Evolutionary conservation across 2,113 vertebrate species (phyloP), one percentile per base, ranked within the genome.

Genomic region (Murina feae): DNA sequence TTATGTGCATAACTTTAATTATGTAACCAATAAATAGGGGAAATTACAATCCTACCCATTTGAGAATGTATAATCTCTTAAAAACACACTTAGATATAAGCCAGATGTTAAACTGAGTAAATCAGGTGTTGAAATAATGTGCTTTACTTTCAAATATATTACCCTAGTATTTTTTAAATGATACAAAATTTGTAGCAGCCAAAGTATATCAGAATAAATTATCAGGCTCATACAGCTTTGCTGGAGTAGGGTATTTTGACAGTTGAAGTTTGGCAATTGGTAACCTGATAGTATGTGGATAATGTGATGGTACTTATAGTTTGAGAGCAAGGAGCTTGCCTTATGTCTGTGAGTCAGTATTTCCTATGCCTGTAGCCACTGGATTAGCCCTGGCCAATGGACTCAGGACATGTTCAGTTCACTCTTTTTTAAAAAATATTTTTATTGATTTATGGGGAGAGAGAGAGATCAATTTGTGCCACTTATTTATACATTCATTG

Each of bases 51-150:
- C 86, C 87, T 96, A 97, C 93, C 87, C 93, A 91, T 74, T 92
- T 92, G 71, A 91, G 65, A 81, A 93, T 91, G 68, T 60, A 87
- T 93, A 63, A 89, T 96, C 69, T 92, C 95, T 91, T 92, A 80
- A 90, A 94, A 95, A 94, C 76, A 93, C 65, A 93, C 84, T 94
- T 91, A 87, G 71, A 94, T 83, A 89, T 65, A 91, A 96, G 66
- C 89, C 95, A 96, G 97, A 96, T 92, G 95, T 96, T 97, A 94
- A 95, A 86, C 32, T 93, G 90, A 96, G 76, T 94, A 82, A 86
- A 95, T 96, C 89, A 96, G 96, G 95, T 96, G 87, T 89, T 95
- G 65, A 94, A 95, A 89, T 93, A 94, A 71, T 83, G 65, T 93
- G 71, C 32, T 95, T 96, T 87, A 85, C 89, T 96, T 96, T 87